Evolutionary conservation across 2,888 invertebrate genomes (phyloP).

Genomic region (Lithophane semibrunnea): DNA sequence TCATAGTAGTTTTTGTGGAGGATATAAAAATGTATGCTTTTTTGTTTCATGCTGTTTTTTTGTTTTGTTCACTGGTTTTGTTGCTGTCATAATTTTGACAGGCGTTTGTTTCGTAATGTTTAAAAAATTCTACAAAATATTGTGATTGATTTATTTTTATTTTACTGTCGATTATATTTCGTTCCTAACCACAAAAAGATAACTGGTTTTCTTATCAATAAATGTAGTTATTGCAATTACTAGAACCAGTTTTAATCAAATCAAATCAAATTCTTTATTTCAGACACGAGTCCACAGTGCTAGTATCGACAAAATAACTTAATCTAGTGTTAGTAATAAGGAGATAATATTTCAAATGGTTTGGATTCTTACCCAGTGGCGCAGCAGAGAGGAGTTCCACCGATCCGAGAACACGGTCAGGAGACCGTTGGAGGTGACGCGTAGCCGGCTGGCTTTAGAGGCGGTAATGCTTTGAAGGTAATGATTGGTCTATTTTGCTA

Average conservation of each 20-base stretch:
- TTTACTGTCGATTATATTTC: not conserved
- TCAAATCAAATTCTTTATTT: too few relatives aligned
- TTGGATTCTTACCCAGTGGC: too few relatives aligned
- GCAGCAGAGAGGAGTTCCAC: too few relatives aligned
- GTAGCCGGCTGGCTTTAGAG: too few relatives aligned
- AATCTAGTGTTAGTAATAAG: too few relatives aligned
- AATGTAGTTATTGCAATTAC: not conserved
- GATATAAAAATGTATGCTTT: not conserved
- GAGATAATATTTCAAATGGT: too few relatives aligned
- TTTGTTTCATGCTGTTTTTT: not conserved
- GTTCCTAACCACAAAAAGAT: not conserved
- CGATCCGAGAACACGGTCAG: too few relatives aligned
- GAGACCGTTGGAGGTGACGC: too few relatives aligned
- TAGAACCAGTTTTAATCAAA: not conserved
- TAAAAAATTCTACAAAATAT: not conserved
- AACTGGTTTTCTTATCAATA: not conserved
- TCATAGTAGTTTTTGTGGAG: not conserved
- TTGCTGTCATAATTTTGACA: conserved; percentile 10
- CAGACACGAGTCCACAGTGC: too few relatives aligned
- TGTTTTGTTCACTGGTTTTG: not conserved
- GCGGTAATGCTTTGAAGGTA: too few relatives aligned
- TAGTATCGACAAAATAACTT: too few relatives aligned
- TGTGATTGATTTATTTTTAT: not conserved
- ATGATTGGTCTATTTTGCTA: too few relatives aligned
- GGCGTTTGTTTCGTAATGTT: not conserved